phyloP scores from a whole-genome alignment of 2,113 vertebrate species.

The Synchiropus splendidus region DNA sequence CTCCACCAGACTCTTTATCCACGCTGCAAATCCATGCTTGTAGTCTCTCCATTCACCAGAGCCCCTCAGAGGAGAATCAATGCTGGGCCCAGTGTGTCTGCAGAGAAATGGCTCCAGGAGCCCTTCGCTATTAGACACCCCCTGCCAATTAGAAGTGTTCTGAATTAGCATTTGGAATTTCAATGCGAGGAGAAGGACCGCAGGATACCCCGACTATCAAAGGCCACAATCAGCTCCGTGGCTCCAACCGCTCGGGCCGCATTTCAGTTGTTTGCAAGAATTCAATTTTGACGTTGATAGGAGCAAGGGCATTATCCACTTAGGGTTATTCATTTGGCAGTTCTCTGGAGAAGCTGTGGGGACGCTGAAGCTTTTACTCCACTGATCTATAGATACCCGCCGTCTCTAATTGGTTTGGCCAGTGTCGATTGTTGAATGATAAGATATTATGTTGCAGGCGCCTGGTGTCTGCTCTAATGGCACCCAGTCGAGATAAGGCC shows the following conservation, averaged over 20 bases:
- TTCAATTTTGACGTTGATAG: conserved; percentile 72
- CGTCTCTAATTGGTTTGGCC: conserved; percentile 76
- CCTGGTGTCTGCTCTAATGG: conserved; percentile 47
- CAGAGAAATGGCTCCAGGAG: conserved; percentile 38
- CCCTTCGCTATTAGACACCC: conserved; percentile 30
- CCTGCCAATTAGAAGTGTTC: conserved; percentile 39
- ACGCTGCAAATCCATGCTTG: conserved; percentile 8
- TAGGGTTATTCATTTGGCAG: conserved; percentile 73
- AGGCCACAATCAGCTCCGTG: conserved; percentile 4
- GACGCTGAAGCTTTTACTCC: conserved; percentile 65
- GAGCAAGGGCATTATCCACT: conserved; percentile 71
- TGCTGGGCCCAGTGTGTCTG: conserved; percentile 15
- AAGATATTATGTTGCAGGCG: conserved; percentile 69
- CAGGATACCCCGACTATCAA: conserved; percentile 34
- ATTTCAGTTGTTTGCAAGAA: conserved; percentile 58
- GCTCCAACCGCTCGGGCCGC: conserved; percentile 19
- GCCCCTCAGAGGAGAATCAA: conserved; percentile 18
- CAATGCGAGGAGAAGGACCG: conserved; percentile 24
- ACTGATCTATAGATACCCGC: conserved; percentile 64
- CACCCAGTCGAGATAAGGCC: conserved; percentile 16
- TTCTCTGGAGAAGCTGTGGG: conserved; percentile 63
- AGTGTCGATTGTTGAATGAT: conserved; percentile 53
- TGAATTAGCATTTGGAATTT: conserved; percentile 51
- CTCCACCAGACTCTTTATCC: conserved; percentile 10
- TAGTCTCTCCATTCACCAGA: conserved; percentile 33